Percentiles rank a stretch among this genome's conserved stretches.
Evolutionary conservation across 2,888 invertebrate species (phyloP).

Genomic region (Calephelis perditalis): DNA sequence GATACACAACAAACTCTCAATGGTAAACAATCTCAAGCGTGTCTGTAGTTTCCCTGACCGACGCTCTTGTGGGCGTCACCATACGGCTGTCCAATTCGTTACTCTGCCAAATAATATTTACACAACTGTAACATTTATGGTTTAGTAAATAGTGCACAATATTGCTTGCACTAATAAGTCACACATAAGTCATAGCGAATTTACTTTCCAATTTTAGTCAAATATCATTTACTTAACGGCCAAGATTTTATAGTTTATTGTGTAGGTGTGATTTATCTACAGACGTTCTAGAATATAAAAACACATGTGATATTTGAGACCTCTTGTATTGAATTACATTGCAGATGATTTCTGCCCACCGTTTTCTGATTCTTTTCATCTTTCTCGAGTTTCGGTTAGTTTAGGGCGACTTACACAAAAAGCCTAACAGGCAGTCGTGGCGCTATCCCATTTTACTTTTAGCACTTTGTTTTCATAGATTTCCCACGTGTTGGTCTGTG

Average conservation of each 20-base stretch:
- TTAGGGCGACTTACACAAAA: too few species aligned
- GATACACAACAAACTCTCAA: slow-evolving; percentile 22
- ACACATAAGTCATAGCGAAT: slow-evolving; percentile 20
- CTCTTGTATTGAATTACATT: too few species aligned
- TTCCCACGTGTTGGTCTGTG: too few species aligned
- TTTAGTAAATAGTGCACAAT: slow-evolving; percentile 14
- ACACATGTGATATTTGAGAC: background rate
- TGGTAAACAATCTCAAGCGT: slow-evolving; percentile 26
- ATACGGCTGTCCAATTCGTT: slow-evolving; percentile 25
- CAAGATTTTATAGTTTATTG: slow-evolving; percentile 27
- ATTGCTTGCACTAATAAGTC: slow-evolving; percentile 14
- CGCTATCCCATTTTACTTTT: too few species aligned
- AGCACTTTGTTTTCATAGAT: too few species aligned
- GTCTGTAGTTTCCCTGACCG: slow-evolving; percentile 39
- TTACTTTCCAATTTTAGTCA: slow-evolving; percentile 60
- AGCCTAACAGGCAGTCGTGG: too few species aligned
- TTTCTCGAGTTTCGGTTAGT: too few species aligned
- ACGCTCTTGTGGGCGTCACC: slow-evolving; percentile 43
- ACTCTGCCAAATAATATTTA: slow-evolving; percentile 12
- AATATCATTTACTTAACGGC: slow-evolving; percentile 30
- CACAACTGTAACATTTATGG: slow-evolving; percentile 6
- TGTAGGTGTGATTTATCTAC: slow-evolving; percentile 24
- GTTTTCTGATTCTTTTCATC: too few species aligned
- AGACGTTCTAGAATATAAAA: slow-evolving; percentile 3
- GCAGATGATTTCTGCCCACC: too few species aligned